Conservation (phyloP, 2,113 vertebrate species). For the Protobothrops flavoviridis region DNA sequence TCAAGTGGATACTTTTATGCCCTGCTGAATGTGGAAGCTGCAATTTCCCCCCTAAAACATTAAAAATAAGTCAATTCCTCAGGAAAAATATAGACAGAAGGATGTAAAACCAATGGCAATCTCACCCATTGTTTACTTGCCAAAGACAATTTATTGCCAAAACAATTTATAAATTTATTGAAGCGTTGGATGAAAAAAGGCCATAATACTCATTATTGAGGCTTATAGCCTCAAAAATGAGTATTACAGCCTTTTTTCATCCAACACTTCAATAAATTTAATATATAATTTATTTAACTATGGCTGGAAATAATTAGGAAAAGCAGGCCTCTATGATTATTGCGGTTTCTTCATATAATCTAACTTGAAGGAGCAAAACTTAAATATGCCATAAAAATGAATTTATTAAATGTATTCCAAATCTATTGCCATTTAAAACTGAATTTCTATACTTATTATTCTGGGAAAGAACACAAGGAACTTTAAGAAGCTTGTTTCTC, state of each 20-base stretch:
- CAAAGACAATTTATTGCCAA: background rate
- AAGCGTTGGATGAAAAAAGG: too few species aligned
- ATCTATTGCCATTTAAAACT: background rate
- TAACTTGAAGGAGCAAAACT: slow-evolving; percentile 2
- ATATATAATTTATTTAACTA: background rate
- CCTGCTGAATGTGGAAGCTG: background rate
- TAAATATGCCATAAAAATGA: background rate
- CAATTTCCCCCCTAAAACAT: background rate
- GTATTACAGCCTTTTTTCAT: background rate
- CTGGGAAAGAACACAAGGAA: background rate
- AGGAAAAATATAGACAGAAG: background rate
- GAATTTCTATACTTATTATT: background rate
- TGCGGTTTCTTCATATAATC: background rate
- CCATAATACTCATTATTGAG: too few species aligned
- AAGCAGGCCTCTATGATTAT: slow-evolving; percentile 5
- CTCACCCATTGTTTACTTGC: background rate
- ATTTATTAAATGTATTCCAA: slow-evolving; percentile 11
- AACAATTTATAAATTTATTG: too few species aligned
- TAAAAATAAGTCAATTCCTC: background rate
- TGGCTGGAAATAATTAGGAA: background rate
- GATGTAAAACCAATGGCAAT: background rate
- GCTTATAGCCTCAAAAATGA: background rate
- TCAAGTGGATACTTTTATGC: background rate
- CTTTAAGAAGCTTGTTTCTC: background rate
- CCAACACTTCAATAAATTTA: background rate